Percentiles rank a stretch among this genome's conserved stretches.
phyloP scores from a whole-genome alignment of 2,113 vertebrate species.

The Oryzias celebensis region DNA sequence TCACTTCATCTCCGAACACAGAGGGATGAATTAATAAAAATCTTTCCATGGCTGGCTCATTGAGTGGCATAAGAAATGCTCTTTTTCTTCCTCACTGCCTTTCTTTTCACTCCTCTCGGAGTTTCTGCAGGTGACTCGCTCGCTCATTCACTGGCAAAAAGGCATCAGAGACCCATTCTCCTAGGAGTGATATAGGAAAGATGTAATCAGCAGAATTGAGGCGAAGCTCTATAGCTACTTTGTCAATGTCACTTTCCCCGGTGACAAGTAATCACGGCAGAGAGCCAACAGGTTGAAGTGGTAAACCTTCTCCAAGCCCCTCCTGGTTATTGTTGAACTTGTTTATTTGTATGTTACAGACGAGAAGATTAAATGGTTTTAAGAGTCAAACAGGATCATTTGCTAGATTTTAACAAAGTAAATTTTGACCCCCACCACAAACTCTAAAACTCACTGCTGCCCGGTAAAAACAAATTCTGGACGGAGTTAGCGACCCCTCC shows the following conservation, averaged over 20 bases:
- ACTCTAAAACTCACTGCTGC: no score
- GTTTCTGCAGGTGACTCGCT: constrained; percentile 30
- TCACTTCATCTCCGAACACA: constrained; percentile 26
- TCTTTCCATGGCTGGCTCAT: constrained; percentile 22
- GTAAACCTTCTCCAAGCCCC: not conserved
- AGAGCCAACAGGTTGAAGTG: not conserved
- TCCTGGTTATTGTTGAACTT: not conserved
- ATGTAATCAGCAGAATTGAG: constrained; percentile 48
- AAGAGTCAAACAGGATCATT: not conserved
- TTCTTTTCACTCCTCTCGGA: not conserved
- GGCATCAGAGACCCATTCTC: constrained; percentile 23
- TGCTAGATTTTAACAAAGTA: no score
- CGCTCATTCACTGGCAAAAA: constrained; percentile 26
- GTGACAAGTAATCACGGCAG: not conserved
- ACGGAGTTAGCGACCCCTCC: no score
- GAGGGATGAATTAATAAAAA: constrained; percentile 52
- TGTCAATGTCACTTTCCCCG: constrained; percentile 30
- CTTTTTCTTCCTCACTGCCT: not conserved
- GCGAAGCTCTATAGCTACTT: constrained; percentile 20
- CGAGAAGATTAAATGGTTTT: not conserved
- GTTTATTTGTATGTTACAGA: no score
- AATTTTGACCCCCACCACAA: no score
- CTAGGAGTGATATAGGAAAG: constrained; percentile 23
- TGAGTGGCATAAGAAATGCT: constrained; percentile 40
- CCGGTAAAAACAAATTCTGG: no score